Evolutionary conservation across 2,113 vertebrate genomes (phyloP), one percentile per base, ranked within the genome.

Genomic region (Nothoprocta pentlandii): DNA sequence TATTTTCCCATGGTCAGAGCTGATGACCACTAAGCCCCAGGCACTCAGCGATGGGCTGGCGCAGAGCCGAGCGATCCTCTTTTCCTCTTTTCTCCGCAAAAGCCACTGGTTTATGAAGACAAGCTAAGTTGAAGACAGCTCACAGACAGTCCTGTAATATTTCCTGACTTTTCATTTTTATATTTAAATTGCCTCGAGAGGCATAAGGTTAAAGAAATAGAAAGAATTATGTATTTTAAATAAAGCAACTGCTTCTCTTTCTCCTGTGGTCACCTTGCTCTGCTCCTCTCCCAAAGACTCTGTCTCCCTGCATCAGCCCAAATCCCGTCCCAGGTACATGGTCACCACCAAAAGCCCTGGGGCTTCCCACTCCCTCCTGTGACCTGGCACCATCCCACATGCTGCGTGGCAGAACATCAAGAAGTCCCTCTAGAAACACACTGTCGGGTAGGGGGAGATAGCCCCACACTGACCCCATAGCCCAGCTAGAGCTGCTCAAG

Each of bases 171-270:
- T 21, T 36, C 28, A 34, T 53, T 41, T 56, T 89, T 59, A 42
- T 34, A 5, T 89, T 89, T 59, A 47, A 42, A 77, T 81, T 85
- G 74, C 81, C 80, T 87, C 0, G 1, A 91, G 91, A 78, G 91
- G 77, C 30, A 70, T 94, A 94, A 96, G 86, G 94, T 94, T 94
- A 87, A 77, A 93, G 70, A 95, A 90, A 95, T n/a, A 87, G 74
- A 90, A 68, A 80, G 44, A 80, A 92, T 5, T 20, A 79, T 39
- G 59, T 62, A 80, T 80, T 78, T 66, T 32, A 25, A 25, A 80
- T 51, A 87, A 66, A 86, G 93, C 62, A 81, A 92, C 76, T 80
- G 67, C 66, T 79, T 26, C 68, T 95, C 84, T 32, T 56, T 89
- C 80, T 78, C 47, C 21, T 49, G 21, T 39, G 14, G 36, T 30